A percentile compares a stretch with the other conserved stretches of the same genome.
These are phyloP conservation scores for Galerucella pusilla DNA, from an alignment of 2,888 invertebrate species.

Conservation along the genomic window DNA sequence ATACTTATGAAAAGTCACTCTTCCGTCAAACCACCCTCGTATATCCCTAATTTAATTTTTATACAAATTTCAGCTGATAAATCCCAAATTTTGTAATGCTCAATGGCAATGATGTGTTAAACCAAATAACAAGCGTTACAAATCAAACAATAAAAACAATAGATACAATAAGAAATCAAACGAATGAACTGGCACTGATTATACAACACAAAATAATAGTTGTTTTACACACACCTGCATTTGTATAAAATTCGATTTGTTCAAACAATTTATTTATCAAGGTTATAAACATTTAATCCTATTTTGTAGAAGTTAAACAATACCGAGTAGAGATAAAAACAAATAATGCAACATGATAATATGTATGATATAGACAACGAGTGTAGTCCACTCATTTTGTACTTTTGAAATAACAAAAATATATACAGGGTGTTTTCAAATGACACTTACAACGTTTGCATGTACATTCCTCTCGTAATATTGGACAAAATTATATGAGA, in stretches of 20 bases:
- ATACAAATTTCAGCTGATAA: neutral
- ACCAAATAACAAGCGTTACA: conserved; percentile 1
- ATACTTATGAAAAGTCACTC: no score
- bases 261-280: conserved; percentile 26
- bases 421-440: no score
- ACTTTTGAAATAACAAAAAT: no score
- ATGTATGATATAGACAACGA: no score
- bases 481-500: no score
- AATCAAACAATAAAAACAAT: conserved; percentile 12
- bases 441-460: no score
- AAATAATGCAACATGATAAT: no score
- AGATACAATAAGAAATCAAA: conserved; percentile 1
- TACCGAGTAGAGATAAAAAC: neutral
- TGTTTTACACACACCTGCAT: conserved; percentile 27
- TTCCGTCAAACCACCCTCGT: no score
- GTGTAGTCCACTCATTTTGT: no score
- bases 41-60: no score
- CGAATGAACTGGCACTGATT: conserved; percentile 30
- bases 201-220: conserved; percentile 18
- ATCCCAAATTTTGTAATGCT: conserved; percentile 1
- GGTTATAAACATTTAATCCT: conserved; percentile 11
- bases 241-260: conserved; percentile 28
- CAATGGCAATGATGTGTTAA: neutral
- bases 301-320: conserved; percentile 9
- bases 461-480: no score